A percentile compares a stretch with the other conserved stretches of the same genome.
Conservation (phyloP, 2,888 invertebrate species). For the Alentia gelatinosa region DNA sequence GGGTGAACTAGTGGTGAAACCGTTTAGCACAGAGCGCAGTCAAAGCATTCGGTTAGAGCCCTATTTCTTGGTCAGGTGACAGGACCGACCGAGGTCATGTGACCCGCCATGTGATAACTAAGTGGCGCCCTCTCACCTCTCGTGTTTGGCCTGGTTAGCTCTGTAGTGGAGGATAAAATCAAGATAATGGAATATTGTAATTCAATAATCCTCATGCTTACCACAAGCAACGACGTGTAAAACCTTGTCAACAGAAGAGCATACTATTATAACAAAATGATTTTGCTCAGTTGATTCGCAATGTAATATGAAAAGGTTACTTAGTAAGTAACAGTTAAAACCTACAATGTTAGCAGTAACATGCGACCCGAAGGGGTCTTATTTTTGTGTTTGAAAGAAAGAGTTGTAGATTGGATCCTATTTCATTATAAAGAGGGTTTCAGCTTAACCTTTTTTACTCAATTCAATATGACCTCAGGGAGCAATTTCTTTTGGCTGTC, state of each 20-base stretch:
- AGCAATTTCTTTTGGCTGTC: no score
- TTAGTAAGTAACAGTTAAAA: no score
- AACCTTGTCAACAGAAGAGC: conserved; percentile 39
- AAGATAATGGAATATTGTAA: conserved; percentile 44
- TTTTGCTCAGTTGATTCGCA: no score
- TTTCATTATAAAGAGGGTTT: no score
- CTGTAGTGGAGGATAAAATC: conserved; percentile 35
- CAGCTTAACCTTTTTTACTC: no score
- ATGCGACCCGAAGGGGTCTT: no score
- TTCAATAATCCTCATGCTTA: conserved; percentile 30
- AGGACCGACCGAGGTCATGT: background rate
- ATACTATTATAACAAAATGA: background rate
- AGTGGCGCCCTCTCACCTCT: conserved; percentile 48
- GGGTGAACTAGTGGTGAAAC: background rate
- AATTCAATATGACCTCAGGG: no score
- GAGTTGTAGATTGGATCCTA: no score
- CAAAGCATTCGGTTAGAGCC: conserved; percentile 3
- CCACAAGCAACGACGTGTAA: conserved; percentile 42
- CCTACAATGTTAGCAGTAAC: no score
- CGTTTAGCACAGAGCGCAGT: background rate
- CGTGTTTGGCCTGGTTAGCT: conserved; percentile 46
- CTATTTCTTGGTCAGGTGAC: background rate
- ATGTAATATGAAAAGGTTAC: no score
- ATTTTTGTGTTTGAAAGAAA: no score
- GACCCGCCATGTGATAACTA: background rate